Conservation (phyloP, 1,140 invertebrate genomes). For the Drosophila azteca region DNA sequence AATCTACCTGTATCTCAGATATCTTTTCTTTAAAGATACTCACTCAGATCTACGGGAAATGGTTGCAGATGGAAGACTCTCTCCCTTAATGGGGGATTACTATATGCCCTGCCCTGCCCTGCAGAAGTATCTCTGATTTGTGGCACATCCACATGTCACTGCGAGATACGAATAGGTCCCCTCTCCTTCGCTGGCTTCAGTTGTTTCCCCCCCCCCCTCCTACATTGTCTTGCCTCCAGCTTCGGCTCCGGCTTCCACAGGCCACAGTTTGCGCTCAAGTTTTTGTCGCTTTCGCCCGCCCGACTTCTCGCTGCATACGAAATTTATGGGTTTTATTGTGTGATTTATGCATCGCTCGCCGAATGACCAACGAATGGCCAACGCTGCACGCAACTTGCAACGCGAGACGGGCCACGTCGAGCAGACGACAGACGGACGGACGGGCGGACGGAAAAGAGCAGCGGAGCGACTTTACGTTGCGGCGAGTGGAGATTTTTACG, state of each 20-base stretch:
- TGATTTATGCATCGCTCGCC: constrained; percentile 72
- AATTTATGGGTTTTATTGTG: constrained; percentile 82
- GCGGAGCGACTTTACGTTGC: constrained; percentile 12
- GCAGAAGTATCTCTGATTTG: too few species aligned
- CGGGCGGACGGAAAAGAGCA: not conserved
- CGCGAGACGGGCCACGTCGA: constrained; percentile 1
- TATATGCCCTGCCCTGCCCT: too few species aligned
- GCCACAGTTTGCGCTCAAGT: constrained; percentile 13
- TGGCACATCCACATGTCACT: too few species aligned
- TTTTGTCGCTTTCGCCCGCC: constrained; percentile 13
- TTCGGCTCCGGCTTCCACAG: not conserved
- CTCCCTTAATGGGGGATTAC: too few species aligned
- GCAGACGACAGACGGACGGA: too few species aligned
- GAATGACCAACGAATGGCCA: constrained; percentile 36
- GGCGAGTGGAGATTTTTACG: constrained; percentile 64
- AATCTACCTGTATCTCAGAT: too few species aligned
- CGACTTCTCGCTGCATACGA: constrained; percentile 64
- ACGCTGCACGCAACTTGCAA: constrained; percentile 52
- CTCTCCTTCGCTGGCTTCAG: too few species aligned
- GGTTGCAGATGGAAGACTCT: too few species aligned
- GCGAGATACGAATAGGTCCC: too few species aligned
- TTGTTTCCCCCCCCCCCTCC: too few species aligned
- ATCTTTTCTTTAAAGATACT: too few species aligned
- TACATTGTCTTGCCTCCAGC: not conserved
- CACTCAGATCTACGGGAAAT: too few species aligned